Percentiles rank a stretch among this genome's conserved stretches.
These are phyloP conservation scores for Girardinichthys multiradiatus DNA, from an alignment of 2,113 vertebrate species.

Conservation along the genomic window DNA sequence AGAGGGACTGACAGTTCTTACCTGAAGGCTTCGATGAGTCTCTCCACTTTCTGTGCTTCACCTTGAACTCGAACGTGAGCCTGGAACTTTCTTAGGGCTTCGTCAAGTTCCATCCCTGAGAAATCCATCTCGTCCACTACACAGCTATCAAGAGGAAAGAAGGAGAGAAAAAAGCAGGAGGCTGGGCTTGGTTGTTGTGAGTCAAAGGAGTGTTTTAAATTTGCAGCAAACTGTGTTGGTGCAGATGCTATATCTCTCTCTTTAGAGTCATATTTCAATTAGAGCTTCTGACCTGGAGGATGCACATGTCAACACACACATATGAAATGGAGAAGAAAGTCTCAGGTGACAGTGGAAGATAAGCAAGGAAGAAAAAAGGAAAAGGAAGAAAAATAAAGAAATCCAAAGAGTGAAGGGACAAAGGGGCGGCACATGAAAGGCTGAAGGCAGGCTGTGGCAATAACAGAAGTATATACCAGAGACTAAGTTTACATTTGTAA, in stretches of 20 bases:
- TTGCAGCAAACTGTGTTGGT: slow-evolving; percentile 31
- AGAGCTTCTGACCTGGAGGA: slow-evolving; percentile 72
- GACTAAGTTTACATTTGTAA: slow-evolving; percentile 10
- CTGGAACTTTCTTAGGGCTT: slow-evolving; percentile 97
- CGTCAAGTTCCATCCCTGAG: slow-evolving; percentile 96
- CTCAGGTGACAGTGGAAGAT: slow-evolving; percentile 16
- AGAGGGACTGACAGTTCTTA: slow-evolving; percentile 66
- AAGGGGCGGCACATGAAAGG: slow-evolving; percentile 52
- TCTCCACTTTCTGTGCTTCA: slow-evolving; percentile 98
- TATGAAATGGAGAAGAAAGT: slow-evolving; percentile 27
- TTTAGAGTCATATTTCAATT: slow-evolving; percentile 59
- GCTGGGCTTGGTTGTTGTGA: background rate
- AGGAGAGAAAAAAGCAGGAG: background rate
- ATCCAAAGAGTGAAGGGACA: slow-evolving; percentile 38
- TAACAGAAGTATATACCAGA: slow-evolving; percentile 22
- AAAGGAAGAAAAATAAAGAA: slow-evolving; percentile 43
- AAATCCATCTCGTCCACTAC: slow-evolving; percentile 99
- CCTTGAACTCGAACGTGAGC: slow-evolving; percentile 97
- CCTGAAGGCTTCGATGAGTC: slow-evolving; percentile 99
- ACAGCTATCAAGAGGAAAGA: slow-evolving; percentile 80
- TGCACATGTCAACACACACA: slow-evolving; percentile 12
- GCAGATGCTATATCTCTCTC: slow-evolving; percentile 53
- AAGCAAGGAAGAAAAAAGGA: slow-evolving; percentile 22
- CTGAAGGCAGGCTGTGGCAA: slow-evolving; percentile 31
- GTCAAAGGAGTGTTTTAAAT: background rate